These are phyloP conservation scores for Malurus leucopterus DNA, from an alignment of 2,797 vertebrate genomes.

Conservation along the genomic window DNA sequence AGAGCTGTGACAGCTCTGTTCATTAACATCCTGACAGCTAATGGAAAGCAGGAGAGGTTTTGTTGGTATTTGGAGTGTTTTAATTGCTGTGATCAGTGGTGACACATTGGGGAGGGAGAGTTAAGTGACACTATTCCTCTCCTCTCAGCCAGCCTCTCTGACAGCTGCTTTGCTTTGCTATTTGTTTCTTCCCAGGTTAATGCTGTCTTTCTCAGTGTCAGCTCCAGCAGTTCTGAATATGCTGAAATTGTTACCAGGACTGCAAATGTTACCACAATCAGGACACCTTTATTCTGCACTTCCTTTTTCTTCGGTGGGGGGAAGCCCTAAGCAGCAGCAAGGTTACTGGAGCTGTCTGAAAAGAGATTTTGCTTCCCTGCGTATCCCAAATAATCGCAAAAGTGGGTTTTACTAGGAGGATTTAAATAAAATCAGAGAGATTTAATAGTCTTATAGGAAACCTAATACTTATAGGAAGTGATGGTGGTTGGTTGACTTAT, in stretches of 20 bases:
- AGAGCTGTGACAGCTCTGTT: neutral
- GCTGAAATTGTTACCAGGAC: neutral
- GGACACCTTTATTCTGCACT: neutral
- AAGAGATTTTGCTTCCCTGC: neutral
- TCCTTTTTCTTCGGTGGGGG: fast-evolving
- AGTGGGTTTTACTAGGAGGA: neutral
- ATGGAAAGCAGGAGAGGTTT: neutral
- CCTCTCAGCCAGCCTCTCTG: neutral
- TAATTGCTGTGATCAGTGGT: neutral
- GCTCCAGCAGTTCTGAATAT: neutral
- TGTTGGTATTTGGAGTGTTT: neutral
- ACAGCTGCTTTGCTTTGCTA: neutral
- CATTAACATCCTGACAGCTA: neutral
- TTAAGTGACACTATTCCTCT: neutral
- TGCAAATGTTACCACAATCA: neutral
- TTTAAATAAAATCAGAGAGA: neutral
- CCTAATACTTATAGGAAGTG: neutral
- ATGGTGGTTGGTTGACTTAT: neutral
- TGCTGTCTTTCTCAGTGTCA: neutral
- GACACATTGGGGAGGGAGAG: fast-evolving
- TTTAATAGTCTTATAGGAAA: neutral
- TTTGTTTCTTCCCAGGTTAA: neutral
- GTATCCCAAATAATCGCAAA: neutral
- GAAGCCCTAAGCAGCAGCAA: neutral
- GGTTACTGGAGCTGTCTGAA: neutral